A percentile compares a stretch with the other conserved stretches of the same genome.
These are phyloP conservation scores for Hermetia illucens DNA, from an alignment of 1,140 invertebrate species.

Conservation along the genomic window DNA sequence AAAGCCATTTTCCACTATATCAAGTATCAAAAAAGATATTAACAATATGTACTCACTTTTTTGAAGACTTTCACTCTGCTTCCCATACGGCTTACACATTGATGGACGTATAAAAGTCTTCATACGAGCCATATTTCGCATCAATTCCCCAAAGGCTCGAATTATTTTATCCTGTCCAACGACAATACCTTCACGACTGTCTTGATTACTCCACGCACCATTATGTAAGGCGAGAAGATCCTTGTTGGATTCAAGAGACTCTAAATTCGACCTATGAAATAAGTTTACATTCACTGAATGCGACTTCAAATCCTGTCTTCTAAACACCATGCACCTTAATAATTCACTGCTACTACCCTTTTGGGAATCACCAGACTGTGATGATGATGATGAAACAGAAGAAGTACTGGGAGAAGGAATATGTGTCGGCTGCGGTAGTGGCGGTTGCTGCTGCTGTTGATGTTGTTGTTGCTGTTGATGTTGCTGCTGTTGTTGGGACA, in stretches of 20 bases:
- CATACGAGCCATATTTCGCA: conserved; percentile 75
- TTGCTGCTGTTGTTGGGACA: conserved; percentile 8
- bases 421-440: conserved; percentile 17
- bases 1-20: too few relatives aligned
- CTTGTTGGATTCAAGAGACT: conserved; percentile 39
- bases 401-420: neutral
- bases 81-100: conserved; percentile 79
- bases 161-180: conserved; percentile 68
- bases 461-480: conserved; percentile 8
- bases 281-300: neutral
- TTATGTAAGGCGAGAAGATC: conserved; percentile 54
- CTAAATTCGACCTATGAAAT: conserved; percentile 19
- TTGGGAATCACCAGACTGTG: too few relatives aligned
- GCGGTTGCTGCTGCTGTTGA: conserved; percentile 10
- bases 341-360: too few relatives aligned
- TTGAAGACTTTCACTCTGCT: conserved; percentile 72
- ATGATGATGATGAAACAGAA: conserved; percentile 1
- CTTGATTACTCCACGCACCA: conserved; percentile 39
- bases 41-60: conserved; percentile 47
- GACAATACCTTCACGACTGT: conserved; percentile 13
- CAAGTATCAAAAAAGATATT: too few relatives aligned
- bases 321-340: too few relatives aligned
- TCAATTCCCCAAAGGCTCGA: conserved; percentile 63
- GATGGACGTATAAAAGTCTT: conserved; percentile 68
- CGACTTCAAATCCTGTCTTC: neutral